phyloP scores from a whole-genome alignment of 2,888 invertebrate species.

The Volucella inanis region DNA sequence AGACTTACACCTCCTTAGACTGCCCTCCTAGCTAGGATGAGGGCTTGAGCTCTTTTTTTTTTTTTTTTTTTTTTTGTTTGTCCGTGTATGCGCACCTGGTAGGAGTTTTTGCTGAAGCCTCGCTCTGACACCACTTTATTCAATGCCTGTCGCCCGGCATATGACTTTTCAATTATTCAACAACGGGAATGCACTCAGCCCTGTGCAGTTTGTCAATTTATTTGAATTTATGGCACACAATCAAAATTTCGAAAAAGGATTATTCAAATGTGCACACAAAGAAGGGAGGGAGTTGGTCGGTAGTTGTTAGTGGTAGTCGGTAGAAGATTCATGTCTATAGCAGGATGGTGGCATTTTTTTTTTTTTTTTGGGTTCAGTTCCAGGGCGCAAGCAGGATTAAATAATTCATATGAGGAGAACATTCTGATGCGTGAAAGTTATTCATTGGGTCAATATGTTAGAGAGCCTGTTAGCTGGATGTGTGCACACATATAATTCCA shows the following conservation, averaged over 20 bases:
- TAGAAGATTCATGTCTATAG: constrained; percentile 31
- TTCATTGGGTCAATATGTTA: constrained; percentile 74
- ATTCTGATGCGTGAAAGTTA: constrained; percentile 72
- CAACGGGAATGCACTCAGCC: constrained; percentile 73
- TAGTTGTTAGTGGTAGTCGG: neutral
- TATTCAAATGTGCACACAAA: constrained; percentile 68
- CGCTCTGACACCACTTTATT: constrained; percentile 43
- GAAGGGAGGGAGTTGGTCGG: neutral
- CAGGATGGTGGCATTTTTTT: constrained; percentile 23
- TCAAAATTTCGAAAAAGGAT: constrained; percentile 75
- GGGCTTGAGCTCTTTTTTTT: constrained; percentile 12
- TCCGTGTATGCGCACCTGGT: constrained; percentile 45
- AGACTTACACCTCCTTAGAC: constrained; percentile 72
- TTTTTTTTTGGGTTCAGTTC: constrained; percentile 41
- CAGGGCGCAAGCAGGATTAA: constrained; percentile 50
- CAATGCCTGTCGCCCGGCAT: constrained; percentile 70
- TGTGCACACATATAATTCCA: constrained; percentile 66
- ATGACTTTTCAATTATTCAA: constrained; percentile 75
- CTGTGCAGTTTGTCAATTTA: constrained; percentile 75
- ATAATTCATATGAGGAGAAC: constrained; percentile 73
- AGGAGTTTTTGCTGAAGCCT: constrained; percentile 21
- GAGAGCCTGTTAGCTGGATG: constrained; percentile 56
- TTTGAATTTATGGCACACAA: constrained; percentile 75
- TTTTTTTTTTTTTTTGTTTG: constrained; percentile 33
- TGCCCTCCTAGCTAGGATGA: constrained; percentile 23